Evolutionary conservation across 2,113 vertebrate species (phyloP).

Genomic region (Accipiter cooperii): DNA sequence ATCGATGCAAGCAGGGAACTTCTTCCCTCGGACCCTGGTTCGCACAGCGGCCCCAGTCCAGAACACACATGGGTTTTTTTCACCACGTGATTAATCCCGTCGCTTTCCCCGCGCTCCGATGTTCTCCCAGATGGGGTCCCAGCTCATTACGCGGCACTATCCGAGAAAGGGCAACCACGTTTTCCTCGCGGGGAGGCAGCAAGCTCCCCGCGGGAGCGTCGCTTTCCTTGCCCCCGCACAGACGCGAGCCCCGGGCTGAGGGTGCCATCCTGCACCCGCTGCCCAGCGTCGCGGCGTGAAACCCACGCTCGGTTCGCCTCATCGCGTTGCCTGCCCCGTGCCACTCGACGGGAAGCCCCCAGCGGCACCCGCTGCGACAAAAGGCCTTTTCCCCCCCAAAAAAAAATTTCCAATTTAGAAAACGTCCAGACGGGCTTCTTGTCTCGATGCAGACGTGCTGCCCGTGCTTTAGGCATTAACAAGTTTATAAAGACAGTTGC

Average conservation of each 20-base stretch:
- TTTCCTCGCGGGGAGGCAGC: too few species aligned
- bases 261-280: neutral
- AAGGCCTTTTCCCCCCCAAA: neutral
- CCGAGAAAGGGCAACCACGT: neutral
- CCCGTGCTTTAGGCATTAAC: neutral
- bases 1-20: fast-evolving
- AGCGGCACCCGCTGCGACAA: neutral
- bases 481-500: neutral
- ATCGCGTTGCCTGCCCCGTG: too few species aligned
- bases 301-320: too few species aligned
- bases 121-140: neutral
- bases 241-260: neutral
- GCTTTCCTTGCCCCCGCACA: fast-evolving
- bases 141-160: neutral
- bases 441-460: neutral
- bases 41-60: neutral
- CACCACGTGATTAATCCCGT: neutral
- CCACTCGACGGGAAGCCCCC: neutral
- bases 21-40: neutral
- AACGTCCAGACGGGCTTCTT: neutral
- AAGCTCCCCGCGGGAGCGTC: neutral
- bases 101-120: neutral
- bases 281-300: too few species aligned
- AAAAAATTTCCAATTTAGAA: neutral
- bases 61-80: neutral